Percentiles rank a stretch among this genome's conserved stretches.
phyloP scores from a whole-genome alignment of 2,113 vertebrate species.

The Mobula birostris region DNA sequence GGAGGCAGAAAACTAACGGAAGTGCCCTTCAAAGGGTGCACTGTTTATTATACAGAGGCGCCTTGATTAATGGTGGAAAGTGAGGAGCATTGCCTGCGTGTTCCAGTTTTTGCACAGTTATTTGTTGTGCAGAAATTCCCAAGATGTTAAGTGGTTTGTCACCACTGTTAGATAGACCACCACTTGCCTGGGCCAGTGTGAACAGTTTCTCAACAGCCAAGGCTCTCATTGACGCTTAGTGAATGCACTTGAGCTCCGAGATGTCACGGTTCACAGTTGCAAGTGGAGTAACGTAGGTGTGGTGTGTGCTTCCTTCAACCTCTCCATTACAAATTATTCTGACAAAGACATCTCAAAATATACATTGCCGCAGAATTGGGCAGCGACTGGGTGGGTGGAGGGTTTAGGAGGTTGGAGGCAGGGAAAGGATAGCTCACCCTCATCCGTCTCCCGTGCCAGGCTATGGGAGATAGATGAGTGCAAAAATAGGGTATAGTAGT shows the following conservation, averaged over 20 bases:
- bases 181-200: neutral
- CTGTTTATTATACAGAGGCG: neutral
- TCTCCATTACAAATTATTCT: neutral
- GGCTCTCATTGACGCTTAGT: neutral
- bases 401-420: no score
- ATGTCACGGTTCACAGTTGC: neutral
- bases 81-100: neutral
- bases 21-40: neutral
- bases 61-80: neutral
- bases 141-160: neutral
- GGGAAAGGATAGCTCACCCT: no score
- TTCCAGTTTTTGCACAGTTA: neutral
- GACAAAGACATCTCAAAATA: neutral
- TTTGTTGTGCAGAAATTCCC: neutral
- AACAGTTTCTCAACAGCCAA: neutral
- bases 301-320: neutral
- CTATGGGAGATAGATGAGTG: no score
- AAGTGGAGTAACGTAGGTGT: neutral
- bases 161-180: neutral
- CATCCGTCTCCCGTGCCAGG: no score
- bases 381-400: no score
- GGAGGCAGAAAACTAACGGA: neutral
- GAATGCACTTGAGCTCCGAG: neutral
- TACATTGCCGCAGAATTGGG: neutral
- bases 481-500: no score